Base-by-base conservation (phyloP, 2,888 invertebrate genomes). In the Hydrotaea diabolus region DNA sequence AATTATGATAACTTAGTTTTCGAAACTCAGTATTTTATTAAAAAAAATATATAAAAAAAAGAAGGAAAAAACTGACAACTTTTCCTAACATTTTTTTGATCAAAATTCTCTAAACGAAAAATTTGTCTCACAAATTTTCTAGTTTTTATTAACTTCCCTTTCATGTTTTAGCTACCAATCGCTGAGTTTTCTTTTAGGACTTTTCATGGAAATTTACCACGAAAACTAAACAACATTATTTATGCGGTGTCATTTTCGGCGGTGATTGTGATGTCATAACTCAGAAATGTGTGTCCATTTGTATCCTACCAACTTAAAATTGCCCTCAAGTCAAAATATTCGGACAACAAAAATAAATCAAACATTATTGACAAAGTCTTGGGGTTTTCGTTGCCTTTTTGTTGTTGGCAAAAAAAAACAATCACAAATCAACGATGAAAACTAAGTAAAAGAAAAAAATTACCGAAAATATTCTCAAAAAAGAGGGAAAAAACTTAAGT, bases 271-370 rank as follows among this genome's bases (percentile, higher is more conserved):
- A 69, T 69, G 46, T 46, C 69, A 69, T 69, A 69, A 69, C 69
- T 69, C 69, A 69, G 46, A 69, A 46, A 69, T 69, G 69, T 69
- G 69, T 69, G 69, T 69, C 69, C 69, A 69, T 69, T 69, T 23
- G 13, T 21, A 57, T 69, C 57, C 49, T 49, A 46, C 62, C 62
- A 31, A 74, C n/a, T 43, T 59, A 23, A 59, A 59, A 43, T 43
- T 59, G 17, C 71, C 77, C 62, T 26, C 19, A 71, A 72, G 62
- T 72, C 62, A 17, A 53, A 31, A 31, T n/a, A 36, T 3, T 15
- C 13, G 69, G 46, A 46, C 36, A 78, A 53, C 53, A 26, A 31
- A 78, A 78, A 78, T 78, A 78, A 78, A 78, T 78, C 78, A 78
- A 53, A 69, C 43, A 69, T 69, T 53, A 72, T 62, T 76, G 62